Evolutionary conservation across 2,888 invertebrate species (phyloP), one percentile per base, ranked within the genome.

Genomic region (Euclidia mi): DNA sequence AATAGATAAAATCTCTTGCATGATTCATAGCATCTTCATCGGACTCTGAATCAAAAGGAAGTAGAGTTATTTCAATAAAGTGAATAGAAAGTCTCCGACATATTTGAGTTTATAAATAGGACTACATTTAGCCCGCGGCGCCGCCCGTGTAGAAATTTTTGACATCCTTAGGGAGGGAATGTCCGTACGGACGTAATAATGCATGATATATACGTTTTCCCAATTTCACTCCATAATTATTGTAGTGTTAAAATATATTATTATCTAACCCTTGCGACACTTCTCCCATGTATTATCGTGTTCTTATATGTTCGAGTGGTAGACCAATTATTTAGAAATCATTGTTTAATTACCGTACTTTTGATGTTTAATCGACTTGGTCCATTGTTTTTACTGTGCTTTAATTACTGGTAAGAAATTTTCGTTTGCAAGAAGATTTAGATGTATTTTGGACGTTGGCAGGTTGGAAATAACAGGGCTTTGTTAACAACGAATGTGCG

Each of bases 181-280:
- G n/a, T n/a, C n/a, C n/a, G n/a, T n/a, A n/a, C n/a, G n/a, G n/a
- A n/a, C n/a, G 58, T 53, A 58, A 48, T 73, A 73, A 61, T 69
- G 52, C 58, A 52, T 69, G 65, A 73, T 73, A 50, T 56, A 50
- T 69, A 61, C 43, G 55, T 60, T 61, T 53, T 45, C 43, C 44
- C 51, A 61, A 49, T 59, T 56, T 62, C 56, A 55, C 50, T 44
- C 34, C 43, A 78, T 76, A 79, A n/a, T n/a, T n/a, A n/a, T n/a
- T n/a, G n/a, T n/a, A n/a, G n/a, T n/a, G n/a, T 79, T 78, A 81
- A 82, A 83, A 80, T 79, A 74, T 77, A 73, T 80, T n/a, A n/a
- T n/a, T 62, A 59, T 53, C 53, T 52, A 44, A 59, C 58, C 50
- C 58, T 71, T 56, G 51, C 37, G 53, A 34, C 41, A 11, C 9